phyloP scores from a whole-genome alignment of 2,113 vertebrate species.

The Hyaena hyaena region DNA sequence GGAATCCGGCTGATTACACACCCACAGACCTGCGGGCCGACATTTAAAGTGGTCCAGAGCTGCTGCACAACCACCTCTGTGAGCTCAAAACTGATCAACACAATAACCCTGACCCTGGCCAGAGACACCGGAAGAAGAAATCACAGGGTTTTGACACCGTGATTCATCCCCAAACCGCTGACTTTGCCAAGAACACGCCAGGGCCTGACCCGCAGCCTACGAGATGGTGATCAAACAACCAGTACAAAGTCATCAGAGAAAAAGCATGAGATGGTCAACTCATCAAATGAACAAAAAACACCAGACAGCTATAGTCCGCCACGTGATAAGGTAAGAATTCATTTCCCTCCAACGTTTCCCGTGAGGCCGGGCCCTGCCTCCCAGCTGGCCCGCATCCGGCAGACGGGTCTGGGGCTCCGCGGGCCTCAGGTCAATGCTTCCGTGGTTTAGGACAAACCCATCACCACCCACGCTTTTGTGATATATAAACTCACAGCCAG shows the following conservation, averaged over 20 bases:
- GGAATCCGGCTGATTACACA: neutral
- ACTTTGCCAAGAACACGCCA: rapidly evolving
- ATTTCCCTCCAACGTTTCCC: rapidly evolving
- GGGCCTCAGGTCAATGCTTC: rapidly evolving
- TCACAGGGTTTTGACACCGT: rapidly evolving
- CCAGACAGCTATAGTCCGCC: neutral
- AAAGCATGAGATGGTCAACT: rapidly evolving
- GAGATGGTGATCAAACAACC: rapidly evolving
- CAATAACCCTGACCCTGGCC: rapidly evolving
- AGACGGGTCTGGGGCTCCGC: rapidly evolving
- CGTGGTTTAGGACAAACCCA: rapidly evolving
- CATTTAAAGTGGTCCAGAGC: rapidly evolving
- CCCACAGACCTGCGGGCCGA: rapidly evolving
- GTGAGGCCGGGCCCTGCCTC: neutral
- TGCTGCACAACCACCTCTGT: rapidly evolving
- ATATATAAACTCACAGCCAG: rapidly evolving
- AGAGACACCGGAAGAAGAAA: rapidly evolving
- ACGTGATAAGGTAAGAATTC: rapidly evolving
- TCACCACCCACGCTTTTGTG: neutral
- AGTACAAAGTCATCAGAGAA: rapidly evolving
- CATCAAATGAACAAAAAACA: neutral
- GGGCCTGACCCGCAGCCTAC: neutral
- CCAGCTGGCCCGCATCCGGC: rapidly evolving
- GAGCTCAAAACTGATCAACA: rapidly evolving
- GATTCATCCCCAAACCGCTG: no score